Base-by-base conservation (phyloP, 2,888 invertebrate species). In the Cosmia trapezina region DNA sequence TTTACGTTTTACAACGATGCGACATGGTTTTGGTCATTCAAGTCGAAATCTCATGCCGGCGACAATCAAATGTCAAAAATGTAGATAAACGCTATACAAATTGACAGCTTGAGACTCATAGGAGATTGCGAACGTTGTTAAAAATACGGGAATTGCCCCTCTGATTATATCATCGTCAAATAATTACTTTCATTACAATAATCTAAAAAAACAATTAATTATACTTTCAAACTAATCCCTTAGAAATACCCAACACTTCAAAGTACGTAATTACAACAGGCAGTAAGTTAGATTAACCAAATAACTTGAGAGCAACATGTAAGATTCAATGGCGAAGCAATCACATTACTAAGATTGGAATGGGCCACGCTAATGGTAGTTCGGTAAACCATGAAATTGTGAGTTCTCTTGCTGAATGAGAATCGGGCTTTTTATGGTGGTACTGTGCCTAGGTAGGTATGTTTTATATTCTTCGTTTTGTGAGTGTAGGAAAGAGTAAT, bases 321-420 rank as follows among this genome's bases (percentile, higher is more conserved):
- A 83, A 84, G 79, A 86, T 84, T 80, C 80, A 74, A 81, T 77
- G 75, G 75, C 68, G 53, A 64, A 80, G 86, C 81, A 75, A 87
- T 80, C 66, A 80, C 81, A 86, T 86, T 87, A 87, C 84, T 49
- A 56, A 86, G 80, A 87, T 86, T 86, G 78, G 76, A 86, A 84
- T 68, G 53, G 78, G 62, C 69, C 22, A 54, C 64, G 62, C 69
- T 84, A 86, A 84, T 81, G 70, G 78, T 78, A 56, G 74, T 74
- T 76, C 71, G 70, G 84, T 73, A 73, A 83, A 76, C 74, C 74
- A 86, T 84, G 76, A 84, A 78, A 86, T 84, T 76, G 76, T 81
- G 73, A 72, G 73, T 54, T 81, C 73, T 73, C 74, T 61, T 66
- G 37, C 63, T 74, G 76, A 81, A 84, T 81, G 64, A 70, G 68